These are phyloP conservation scores for Lethenteron camtschaticum DNA, from an alignment of 2,113 vertebrate genomes.

Conservation along the genomic window DNA sequence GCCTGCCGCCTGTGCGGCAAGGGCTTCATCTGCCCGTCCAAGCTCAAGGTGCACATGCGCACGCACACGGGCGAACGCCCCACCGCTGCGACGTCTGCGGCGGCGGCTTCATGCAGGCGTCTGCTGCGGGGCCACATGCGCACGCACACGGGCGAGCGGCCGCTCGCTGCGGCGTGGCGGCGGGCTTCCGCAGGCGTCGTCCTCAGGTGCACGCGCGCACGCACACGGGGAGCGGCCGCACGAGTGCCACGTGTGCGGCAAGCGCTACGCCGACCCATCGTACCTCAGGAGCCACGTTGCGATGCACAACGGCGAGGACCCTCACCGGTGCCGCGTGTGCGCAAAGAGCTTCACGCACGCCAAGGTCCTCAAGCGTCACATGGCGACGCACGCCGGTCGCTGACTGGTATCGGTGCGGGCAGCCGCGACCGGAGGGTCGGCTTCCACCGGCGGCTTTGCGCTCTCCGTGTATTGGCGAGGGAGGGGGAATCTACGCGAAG, in stretches of 20 bases:
- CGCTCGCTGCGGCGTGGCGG: background rate
- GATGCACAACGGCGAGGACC: background rate
- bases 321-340: background rate
- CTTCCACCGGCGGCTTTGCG: too few species aligned
- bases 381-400: too few species aligned
- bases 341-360: background rate
- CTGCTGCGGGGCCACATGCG: background rate
- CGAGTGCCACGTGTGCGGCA: background rate
- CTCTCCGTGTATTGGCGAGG: too few species aligned
- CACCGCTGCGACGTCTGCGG: background rate
- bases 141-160: background rate
- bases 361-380: too few species aligned
- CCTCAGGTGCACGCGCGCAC: background rate
- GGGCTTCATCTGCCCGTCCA: background rate
- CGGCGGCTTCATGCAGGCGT: background rate
- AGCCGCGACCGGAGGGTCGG: too few species aligned
- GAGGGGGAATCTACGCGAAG: too few species aligned
- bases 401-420: too few species aligned
- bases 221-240: background rate
- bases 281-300: background rate
- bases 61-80: constrained; percentile 1
- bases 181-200: background rate
- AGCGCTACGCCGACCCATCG: background rate
- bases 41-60: constrained; percentile 13
- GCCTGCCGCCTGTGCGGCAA: background rate